Evolutionary conservation across 30 jellyfish, hydroid and myxozoan species (phyloP), one percentile per base, ranked within the genome.

Genomic region (Cassiopea andromeda): DNA sequence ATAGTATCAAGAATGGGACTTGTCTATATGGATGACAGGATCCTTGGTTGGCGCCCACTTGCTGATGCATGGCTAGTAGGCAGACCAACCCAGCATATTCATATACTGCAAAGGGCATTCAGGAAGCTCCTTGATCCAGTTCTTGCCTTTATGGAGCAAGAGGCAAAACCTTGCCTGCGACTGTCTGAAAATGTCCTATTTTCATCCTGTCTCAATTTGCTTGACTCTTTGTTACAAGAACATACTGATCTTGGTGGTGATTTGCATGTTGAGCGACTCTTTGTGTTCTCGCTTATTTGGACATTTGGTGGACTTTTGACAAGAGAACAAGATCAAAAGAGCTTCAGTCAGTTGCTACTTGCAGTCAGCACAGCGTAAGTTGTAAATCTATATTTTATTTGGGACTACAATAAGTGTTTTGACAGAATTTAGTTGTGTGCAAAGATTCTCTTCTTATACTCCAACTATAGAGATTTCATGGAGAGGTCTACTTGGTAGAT

Each of bases 211-310:
- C 79, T 93, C 81, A 88, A 81, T 15, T n/a, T 93, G 91, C 83
- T 93, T 13, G 68, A 89, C 4, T 91, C 92, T 44, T 85, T 89
- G n/a, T 45, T 89, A 43, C 88, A 88, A 87, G 98, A 93, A 83
- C 98, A 89, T 68, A 82, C 94, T 16, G 98, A 93, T 57, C 87
- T 93, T 2, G 97, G 97, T 12, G 98, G 98, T n/a, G 98, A 93
- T 48, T 74, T 93, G 82, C 98, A 93, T 46, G 83, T 90, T 19
- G 98, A 93, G 67, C 76, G 98, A 64, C 89, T 93, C 75, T 93
- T 81, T 70, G 82, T 93, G 16, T 93, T 93, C 73, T 88, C 98
- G 45, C 69, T 87, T 76, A 93, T 93, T 57, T 93, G 98, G 98
- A 82, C 97, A n/a, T 93, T 93, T 77, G 98, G 98, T 50, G 97